These are phyloP conservation scores for Platysternon megacephalum DNA, from an alignment of 2,113 vertebrate genomes.

Conservation along the genomic window DNA sequence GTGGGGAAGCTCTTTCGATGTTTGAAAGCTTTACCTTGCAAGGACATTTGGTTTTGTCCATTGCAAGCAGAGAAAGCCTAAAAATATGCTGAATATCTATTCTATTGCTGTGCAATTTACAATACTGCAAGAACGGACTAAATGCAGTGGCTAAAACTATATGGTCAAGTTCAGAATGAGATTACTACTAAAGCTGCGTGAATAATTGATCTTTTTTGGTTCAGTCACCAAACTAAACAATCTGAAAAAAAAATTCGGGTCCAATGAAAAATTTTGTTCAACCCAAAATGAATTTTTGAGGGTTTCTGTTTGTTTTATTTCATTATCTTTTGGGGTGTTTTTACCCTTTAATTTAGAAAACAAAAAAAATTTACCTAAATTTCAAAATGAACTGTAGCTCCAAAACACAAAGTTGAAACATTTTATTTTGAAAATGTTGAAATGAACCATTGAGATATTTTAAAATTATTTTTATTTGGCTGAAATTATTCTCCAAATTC, in stretches of 20 bases:
- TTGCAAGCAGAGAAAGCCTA: not conserved
- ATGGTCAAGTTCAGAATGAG: not conserved
- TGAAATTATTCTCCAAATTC: not conserved
- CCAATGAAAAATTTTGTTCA: not conserved
- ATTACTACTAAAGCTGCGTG: not conserved
- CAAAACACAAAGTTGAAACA: not conserved
- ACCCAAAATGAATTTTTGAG: not conserved
- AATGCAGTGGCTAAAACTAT: not conserved
- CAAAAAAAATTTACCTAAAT: not conserved
- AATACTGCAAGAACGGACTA: not conserved
- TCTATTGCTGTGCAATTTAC: not conserved
- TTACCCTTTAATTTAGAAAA: not conserved
- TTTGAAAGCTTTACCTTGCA: accelerated
- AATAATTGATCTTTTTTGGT: not conserved
- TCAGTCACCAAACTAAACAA: not conserved
- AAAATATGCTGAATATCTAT: not conserved
- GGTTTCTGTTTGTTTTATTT: not conserved
- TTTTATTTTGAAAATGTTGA: not conserved
- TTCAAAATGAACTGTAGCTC: not conserved
- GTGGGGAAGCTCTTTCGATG: not conserved
- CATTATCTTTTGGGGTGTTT: not conserved
- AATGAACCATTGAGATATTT: not conserved
- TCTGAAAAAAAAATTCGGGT: not conserved
- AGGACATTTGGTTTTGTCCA: conserved; percentile 6
- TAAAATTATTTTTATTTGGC: not conserved